Evolutionary conservation across 2,888 invertebrate genomes (phyloP), one percentile per base, ranked within the genome.

Genomic region (Chloroclystis v-ata): DNA sequence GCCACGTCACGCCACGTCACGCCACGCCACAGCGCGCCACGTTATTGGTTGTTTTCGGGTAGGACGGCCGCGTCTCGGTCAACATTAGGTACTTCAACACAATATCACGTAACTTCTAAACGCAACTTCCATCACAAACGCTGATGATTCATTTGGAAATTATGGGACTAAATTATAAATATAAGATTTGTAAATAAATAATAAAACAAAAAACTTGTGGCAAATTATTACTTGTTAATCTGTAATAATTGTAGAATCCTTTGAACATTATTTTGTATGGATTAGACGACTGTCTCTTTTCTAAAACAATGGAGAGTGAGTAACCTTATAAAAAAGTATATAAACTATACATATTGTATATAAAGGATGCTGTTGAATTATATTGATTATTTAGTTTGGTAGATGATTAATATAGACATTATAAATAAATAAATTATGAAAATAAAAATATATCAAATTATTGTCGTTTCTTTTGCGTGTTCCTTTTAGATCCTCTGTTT

Each of bases 371-470:
- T 86, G 87, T 87, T 87, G 79, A 82, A 83, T 77, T 83, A 80
- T 85, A 86, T 79, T 57, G 52, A 57, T 57, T 84, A 84, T 86
- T 86, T 87, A 86, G 87, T 86, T 84, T 85, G 65, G 85, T 87
- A 86, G 87, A 83, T 77, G 79, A 85, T 78, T 82, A 85, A 77
- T 76, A 84, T 82, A 86, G 83, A 83, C 81, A 85, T 79, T 84
- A 86, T 83, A 81, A 76, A 84, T 81, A 81, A 78, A 84, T 82
- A 78, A 77, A 78, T 71, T 75, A 81, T 75, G 65, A 72, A 69
- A 75, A 85, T 84, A 85, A 82, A 85, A 86, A 79, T 85, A 84
- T 86, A 86, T 81, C 86, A 77, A 83, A 82, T 65, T 69, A 80
- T 44, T 37, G 49, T 32, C 37, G 51, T 60, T 60, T 57, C 43